Conservation (phyloP, 2,797 vertebrate species). For the Peromyscus eremicus region DNA sequence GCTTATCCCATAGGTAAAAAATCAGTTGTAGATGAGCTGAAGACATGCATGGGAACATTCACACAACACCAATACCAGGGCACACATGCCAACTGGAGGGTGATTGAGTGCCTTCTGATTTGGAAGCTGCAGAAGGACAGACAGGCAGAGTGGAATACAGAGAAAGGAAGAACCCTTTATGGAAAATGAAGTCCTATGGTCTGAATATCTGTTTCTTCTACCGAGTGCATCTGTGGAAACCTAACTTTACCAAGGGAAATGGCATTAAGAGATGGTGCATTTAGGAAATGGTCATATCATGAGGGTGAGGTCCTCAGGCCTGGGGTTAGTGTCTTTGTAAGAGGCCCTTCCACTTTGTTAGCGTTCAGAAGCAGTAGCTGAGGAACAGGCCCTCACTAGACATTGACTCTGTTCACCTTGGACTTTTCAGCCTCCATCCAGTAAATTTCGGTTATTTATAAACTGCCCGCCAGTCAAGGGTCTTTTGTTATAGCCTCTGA, state of each 20-base stretch:
- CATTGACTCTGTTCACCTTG: neutral
- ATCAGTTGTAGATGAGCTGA: conserved; percentile 29
- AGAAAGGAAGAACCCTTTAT: neutral
- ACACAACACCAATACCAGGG: neutral
- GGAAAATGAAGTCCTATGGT: neutral
- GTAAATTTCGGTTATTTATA: neutral
- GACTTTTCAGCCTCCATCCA: neutral
- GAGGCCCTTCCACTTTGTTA: neutral
- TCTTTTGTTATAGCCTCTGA: neutral
- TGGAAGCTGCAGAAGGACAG: neutral
- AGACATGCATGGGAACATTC: neutral
- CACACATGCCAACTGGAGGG: neutral
- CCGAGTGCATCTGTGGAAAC: too few species aligned
- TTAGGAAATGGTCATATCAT: neutral
- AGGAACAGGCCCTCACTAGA: neutral
- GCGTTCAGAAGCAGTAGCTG: neutral
- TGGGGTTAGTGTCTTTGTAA: neutral
- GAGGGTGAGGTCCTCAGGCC: neutral
- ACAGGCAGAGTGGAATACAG: neutral
- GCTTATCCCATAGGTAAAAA: neutral
- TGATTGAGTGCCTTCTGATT: conserved; percentile 1
- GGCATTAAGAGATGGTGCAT: neutral
- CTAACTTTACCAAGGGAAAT: neutral
- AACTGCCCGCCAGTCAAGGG: neutral
- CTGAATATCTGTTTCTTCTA: neutral